These are phyloP conservation scores for Hirundo rustica DNA, from an alignment of 2,797 vertebrate genomes.

Conservation along the genomic window DNA sequence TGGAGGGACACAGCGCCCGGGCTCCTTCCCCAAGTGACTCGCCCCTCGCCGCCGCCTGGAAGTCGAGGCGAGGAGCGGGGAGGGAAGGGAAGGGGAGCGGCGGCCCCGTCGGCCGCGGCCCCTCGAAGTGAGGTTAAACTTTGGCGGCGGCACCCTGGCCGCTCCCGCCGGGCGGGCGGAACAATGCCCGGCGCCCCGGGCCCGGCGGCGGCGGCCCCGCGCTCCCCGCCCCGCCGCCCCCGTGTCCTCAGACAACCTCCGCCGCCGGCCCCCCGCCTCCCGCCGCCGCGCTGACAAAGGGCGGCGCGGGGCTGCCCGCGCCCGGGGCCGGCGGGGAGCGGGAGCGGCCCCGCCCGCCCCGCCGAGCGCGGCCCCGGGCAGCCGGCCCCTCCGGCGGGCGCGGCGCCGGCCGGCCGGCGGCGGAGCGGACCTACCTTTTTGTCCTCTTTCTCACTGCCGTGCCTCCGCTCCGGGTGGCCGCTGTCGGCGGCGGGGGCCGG, in stretches of 20 bases:
- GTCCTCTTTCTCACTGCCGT: slow-evolving; percentile 75
- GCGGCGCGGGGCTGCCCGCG: background rate
- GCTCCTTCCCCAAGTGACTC: slow-evolving; percentile 28
- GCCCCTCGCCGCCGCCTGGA: background rate
- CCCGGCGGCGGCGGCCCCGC: background rate
- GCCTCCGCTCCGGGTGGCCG: slow-evolving; percentile 73
- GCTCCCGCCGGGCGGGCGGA: background rate
- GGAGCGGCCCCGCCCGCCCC: background rate
- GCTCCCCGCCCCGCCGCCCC: background rate
- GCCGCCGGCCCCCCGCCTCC: background rate
- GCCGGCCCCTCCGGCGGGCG: slow-evolving; percentile 2
- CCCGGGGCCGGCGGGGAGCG: background rate
- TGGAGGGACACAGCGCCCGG: background rate
- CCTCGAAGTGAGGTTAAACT: slow-evolving; percentile 28
- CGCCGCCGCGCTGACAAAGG: background rate
- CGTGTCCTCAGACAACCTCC: slow-evolving; percentile 19
- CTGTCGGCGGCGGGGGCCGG: slow-evolving; percentile 72
- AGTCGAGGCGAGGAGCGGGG: background rate
- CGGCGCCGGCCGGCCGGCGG: slow-evolving; percentile 39
- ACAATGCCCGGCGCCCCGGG: background rate
- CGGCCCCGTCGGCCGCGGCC: slow-evolving; percentile 1
- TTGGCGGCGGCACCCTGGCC: background rate
- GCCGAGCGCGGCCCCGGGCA: background rate
- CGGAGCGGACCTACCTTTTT: slow-evolving; percentile 79
- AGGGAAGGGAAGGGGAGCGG: background rate